Evolutionary conservation across 2,888 invertebrate species (phyloP), one percentile per base, ranked within the genome.

Genomic region (Fissipunctia ypsillon): DNA sequence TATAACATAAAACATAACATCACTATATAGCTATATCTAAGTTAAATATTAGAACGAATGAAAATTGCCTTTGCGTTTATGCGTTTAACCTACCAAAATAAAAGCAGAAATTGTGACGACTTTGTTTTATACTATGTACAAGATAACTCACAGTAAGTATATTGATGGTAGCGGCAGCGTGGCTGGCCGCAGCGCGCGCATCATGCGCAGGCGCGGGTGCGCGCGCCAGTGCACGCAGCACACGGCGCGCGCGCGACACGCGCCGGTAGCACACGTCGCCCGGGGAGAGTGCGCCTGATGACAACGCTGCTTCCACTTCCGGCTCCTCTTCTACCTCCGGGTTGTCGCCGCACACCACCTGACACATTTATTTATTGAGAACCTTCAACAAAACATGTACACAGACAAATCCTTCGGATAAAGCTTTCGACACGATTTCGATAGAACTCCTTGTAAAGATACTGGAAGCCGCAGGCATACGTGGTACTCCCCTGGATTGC

Each of bases 181-280:
- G 84, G 25, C 12, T 9, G 54, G 80, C 80, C 52, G 68, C 69
- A 5, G 84, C 84, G 70, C 81, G 80, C 65, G 85, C 75, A 77
- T 77, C 63, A 83, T 77, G 73, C 76, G 70, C 69, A 78, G 84
- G 84, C 71, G 84, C 83, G 82, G 73, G 84, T 72, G 80, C 85
- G 84, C 66, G 81, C 0, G 91, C 90, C 61, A 93, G 89, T 54
- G 91, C 91, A 3, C 86, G 86, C 89, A 94, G 88, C 85, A 92
- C 90, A 76, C 92, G 92, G n/a, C 16, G 0, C 19, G 79, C 79
- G 73, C 91, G 87, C 60, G 93, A 85, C 82, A 91, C 95, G 87
- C 94, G 95, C 10, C 95, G 93, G 91, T 90, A 95, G 88, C 91
- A 92, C 88, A 89, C 93, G 91, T 95, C 96, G 12, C 88, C 79